Percentiles rank a stretch among this genome's conserved stretches.
Conservation (phyloP, 1,140 invertebrate species). For the Xylocopa sonorina region DNA sequence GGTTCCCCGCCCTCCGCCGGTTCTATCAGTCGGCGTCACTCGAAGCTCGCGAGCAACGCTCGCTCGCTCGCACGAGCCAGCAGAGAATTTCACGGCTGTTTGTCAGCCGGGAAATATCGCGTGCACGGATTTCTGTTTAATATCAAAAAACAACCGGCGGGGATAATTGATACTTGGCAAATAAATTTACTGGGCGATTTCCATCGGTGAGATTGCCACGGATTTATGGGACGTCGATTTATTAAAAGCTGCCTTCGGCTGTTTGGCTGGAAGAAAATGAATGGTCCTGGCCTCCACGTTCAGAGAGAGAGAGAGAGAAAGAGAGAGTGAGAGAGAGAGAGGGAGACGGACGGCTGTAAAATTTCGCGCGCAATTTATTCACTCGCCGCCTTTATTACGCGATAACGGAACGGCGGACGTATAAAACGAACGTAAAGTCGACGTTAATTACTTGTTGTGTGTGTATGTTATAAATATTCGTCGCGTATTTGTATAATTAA, state of each 20-base stretch:
- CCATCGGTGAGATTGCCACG: background rate
- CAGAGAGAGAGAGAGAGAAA: background rate
- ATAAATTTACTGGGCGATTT: background rate
- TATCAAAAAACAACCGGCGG: constrained; percentile 2
- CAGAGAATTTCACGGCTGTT: constrained; percentile 36
- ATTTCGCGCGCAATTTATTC: no score
- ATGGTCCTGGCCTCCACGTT: no score
- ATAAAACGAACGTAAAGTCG: no score
- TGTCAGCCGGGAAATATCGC: constrained; percentile 32
- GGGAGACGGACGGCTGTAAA: no score
- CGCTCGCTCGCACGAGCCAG: background rate
- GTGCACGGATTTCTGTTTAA: constrained; percentile 16
- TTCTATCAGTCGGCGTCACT: background rate
- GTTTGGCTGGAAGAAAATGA: background rate
- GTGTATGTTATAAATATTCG: no score
- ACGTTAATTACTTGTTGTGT: no score
- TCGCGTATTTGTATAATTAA: no score
- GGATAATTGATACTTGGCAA: constrained; percentile 17
- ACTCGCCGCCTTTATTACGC: no score
- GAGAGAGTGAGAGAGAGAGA: background rate
- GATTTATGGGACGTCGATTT: constrained; percentile 19
- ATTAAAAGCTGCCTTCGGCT: constrained; percentile 19
- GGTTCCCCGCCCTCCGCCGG: background rate
- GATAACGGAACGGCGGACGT: no score
- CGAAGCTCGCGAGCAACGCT: background rate